A percentile compares a stretch with the other conserved stretches of the same genome.
Evolutionary conservation across 2,113 vertebrate species (phyloP).

Genomic region (Ellobius talpinus): DNA sequence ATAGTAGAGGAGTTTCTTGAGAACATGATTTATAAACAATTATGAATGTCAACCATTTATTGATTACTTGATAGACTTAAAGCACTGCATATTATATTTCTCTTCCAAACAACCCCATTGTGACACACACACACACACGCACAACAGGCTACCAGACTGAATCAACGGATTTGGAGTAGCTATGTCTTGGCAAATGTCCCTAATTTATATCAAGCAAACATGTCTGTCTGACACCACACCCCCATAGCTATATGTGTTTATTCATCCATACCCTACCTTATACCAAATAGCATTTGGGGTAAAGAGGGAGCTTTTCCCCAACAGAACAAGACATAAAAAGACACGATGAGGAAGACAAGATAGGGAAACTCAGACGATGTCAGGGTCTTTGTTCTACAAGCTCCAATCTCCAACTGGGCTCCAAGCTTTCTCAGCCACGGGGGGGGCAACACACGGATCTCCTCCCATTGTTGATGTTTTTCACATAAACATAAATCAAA

Average conservation of each 20-base stretch:
- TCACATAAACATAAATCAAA: conserved; percentile 41
- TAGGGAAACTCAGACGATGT: background rate
- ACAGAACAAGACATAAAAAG: background rate
- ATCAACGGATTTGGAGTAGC: conserved; percentile 56
- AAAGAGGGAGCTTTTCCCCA: background rate
- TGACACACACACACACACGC: background rate
- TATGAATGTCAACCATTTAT: background rate
- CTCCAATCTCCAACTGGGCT: background rate
- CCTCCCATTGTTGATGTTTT: background rate
- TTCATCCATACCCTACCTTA: conserved; percentile 13
- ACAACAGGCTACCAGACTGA: background rate
- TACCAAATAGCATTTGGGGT: conserved; percentile 9
- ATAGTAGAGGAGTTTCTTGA: background rate
- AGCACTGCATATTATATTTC: background rate
- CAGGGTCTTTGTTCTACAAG: background rate
- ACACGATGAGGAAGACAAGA: background rate
- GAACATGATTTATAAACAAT: background rate
- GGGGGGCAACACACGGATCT: background rate
- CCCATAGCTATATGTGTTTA: background rate
- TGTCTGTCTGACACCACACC: conserved; percentile 28
- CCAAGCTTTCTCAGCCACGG: conserved; percentile 20
- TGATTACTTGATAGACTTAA: background rate
- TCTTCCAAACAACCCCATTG: conserved; percentile 43
- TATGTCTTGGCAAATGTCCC: conserved; percentile 56
- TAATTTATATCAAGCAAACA: background rate